phyloP scores from a whole-genome alignment of 2,113 vertebrate genomes.

The Salvelinus fontinalis region DNA sequence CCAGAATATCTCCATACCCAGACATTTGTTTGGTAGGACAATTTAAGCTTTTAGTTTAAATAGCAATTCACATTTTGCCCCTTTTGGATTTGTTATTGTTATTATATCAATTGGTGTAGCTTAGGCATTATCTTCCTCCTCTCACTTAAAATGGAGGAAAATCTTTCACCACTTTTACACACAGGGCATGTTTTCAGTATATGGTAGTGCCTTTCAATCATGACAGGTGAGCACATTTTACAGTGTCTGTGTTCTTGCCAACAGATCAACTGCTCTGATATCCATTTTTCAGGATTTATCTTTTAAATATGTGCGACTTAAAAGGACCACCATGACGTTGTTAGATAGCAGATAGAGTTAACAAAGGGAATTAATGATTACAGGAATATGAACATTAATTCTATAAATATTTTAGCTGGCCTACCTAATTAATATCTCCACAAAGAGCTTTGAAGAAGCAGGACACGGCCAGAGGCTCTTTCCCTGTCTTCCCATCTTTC shows the following conservation, averaged over 20 bases:
- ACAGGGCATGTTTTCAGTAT: neutral
- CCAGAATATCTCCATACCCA: neutral
- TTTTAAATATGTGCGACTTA: conserved; percentile 50
- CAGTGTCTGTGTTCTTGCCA: neutral
- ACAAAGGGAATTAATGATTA: conserved; percentile 58
- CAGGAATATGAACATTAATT: conserved; percentile 59
- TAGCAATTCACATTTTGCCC: neutral
- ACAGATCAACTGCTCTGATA: too few species aligned
- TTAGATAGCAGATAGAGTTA: conserved; percentile 36
- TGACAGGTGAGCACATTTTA: neutral
- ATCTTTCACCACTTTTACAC: neutral
- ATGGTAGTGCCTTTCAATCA: neutral
- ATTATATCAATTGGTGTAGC: neutral
- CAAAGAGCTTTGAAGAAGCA: conserved; percentile 48
- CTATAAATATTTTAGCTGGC: too few species aligned
- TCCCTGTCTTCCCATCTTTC: neutral
- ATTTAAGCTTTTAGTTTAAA: neutral
- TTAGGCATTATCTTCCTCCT: neutral
- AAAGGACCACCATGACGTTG: conserved; percentile 45
- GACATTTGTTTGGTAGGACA: neutral
- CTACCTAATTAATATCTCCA: too few species aligned
- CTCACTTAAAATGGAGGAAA: neutral
- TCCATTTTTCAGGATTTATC: neutral
- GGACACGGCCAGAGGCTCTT: conserved; percentile 51
- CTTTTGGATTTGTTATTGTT: neutral